Evolutionary conservation across 2,797 vertebrate species (phyloP), one percentile per base, ranked within the genome.

Genomic region (Chloroceryle inda): DNA sequence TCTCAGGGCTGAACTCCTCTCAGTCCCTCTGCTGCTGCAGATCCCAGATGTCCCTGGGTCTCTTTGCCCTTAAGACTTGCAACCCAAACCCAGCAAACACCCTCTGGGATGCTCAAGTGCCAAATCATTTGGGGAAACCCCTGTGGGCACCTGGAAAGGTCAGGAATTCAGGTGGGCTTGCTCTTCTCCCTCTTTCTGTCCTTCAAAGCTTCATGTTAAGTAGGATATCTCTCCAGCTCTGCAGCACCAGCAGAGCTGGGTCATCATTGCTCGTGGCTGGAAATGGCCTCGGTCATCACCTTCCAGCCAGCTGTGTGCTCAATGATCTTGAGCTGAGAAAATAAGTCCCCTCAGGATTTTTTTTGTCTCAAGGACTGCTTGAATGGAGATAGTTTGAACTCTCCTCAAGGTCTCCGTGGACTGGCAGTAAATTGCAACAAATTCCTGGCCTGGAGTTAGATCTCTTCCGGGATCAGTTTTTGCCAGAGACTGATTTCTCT

Each of bases 211-310:
- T 9, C 2, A 3, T 21, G 22, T 33, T 69, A 71, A 49, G n/a
- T 4, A 0, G 1, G 26, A 2, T 7, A 1, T 24, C 4, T 2
- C 17, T 45, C 5, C 63, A 82, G 37, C 40, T 24, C 50, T 31
- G n/a, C 49, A 72, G 63, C 71, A 47, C 45, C 69, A 71, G 81
- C 56, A 89, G 45, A n/a, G 45, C 45, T 0, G 1, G 33, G 15
- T 44, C 59, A n/a, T 11, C 1, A 0, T 6, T 0, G 0, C 61
- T 44, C 1, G 0, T 0, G 2, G 27, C 38, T 93, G 83, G 76
- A 50, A 66, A 29, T 0, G 1, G 2, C 31, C 62, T 52, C 0
- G 0, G 42, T 14, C 11, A 17, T 80, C 63, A 44, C 45, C 45
- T 66, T 66, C 63, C n/a, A 44, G 62, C 78, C 62, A 84, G 45